A percentile compares a stretch with the other conserved stretches of the same genome.
phyloP scores from a whole-genome alignment of 1,140 invertebrate genomes.

The Zophobas atratus region DNA sequence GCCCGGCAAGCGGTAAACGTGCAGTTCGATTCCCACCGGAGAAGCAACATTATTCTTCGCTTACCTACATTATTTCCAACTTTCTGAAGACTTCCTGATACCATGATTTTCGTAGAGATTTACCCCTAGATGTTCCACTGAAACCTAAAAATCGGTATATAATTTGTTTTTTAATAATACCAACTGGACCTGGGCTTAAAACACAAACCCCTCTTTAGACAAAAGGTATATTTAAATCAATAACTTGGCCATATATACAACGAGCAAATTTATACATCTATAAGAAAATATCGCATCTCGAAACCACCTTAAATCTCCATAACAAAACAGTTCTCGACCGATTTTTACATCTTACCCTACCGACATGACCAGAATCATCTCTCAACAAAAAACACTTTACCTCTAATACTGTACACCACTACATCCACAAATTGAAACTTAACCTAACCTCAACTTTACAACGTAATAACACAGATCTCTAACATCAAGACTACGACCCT shows the following conservation, averaged over 20 bases:
- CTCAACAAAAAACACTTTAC: neutral
- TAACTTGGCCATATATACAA: conserved; percentile 37
- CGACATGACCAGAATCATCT: conserved; percentile 30
- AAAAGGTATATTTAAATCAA: conserved; percentile 37
- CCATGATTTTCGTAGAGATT: no score
- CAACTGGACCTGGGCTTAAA: neutral
- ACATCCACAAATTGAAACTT: conserved; percentile 19
- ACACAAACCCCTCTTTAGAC: conserved; percentile 2
- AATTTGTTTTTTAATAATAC: no score
- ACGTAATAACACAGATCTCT: conserved; percentile 26
- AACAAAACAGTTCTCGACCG: conserved; percentile 19
- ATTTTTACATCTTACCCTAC: conserved; percentile 27
- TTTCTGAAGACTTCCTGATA: no score
- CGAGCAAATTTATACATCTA: conserved; percentile 28
- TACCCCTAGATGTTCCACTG: no score
- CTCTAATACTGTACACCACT: conserved; percentile 40
- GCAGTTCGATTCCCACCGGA: no score
- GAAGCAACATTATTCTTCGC: no score
- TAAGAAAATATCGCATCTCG: conserved; percentile 34
- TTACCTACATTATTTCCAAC: no score
- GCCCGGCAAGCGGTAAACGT: no score
- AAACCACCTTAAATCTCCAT: conserved; percentile 30
- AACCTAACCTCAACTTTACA: conserved; percentile 15
- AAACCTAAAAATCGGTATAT: no score
- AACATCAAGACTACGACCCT: conserved; percentile 22